Percentiles rank a stretch among this genome's conserved stretches.
phyloP scores from a whole-genome alignment of 2,113 vertebrate species.

The Protomyctophum bolini region DNA sequence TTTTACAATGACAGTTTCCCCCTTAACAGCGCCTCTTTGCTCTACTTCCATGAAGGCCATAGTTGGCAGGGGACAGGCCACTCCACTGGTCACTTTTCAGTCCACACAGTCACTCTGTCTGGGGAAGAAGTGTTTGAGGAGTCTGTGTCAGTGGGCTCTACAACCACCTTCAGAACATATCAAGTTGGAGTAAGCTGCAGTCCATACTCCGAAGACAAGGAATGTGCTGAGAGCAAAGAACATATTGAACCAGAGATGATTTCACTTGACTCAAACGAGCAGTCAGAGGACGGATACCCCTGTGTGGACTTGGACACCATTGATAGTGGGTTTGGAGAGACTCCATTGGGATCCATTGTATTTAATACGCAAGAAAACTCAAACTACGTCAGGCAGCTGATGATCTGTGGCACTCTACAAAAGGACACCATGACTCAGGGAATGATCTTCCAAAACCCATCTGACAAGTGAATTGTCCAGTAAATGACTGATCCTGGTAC shows the following conservation, averaged over 20 bases:
- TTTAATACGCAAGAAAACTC: slow-evolving; percentile 69
- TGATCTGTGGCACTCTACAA: slow-evolving; percentile 62
- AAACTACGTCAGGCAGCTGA: slow-evolving; percentile 93
- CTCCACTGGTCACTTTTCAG: slow-evolving; percentile 82
- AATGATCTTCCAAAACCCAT: background rate
- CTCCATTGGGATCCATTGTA: slow-evolving; percentile 66
- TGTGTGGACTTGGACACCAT: slow-evolving; percentile 90
- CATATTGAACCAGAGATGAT: slow-evolving; percentile 73
- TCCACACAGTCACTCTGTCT: slow-evolving; percentile 85
- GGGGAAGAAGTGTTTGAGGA: slow-evolving; percentile 74
- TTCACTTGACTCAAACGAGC: slow-evolving; percentile 73
- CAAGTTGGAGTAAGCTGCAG: slow-evolving; percentile 67
- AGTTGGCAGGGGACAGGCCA: slow-evolving; percentile 59
- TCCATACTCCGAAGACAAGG: slow-evolving; percentile 40
- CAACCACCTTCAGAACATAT: slow-evolving; percentile 26
- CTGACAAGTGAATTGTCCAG: background rate
- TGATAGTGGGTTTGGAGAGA: slow-evolving; percentile 92
- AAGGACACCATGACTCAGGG: slow-evolving; percentile 23
- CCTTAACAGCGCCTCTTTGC: slow-evolving; percentile 22
- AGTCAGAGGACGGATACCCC: slow-evolving; percentile 83
- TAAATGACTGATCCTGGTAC: no score
- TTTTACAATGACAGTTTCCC: background rate
- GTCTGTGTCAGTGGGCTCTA: slow-evolving; percentile 48
- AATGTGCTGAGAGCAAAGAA: background rate
- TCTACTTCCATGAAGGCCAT: slow-evolving; percentile 35